These are phyloP conservation scores for Hetaerina americana DNA, from an alignment of 1,140 invertebrate species.

Conservation along the genomic window DNA sequence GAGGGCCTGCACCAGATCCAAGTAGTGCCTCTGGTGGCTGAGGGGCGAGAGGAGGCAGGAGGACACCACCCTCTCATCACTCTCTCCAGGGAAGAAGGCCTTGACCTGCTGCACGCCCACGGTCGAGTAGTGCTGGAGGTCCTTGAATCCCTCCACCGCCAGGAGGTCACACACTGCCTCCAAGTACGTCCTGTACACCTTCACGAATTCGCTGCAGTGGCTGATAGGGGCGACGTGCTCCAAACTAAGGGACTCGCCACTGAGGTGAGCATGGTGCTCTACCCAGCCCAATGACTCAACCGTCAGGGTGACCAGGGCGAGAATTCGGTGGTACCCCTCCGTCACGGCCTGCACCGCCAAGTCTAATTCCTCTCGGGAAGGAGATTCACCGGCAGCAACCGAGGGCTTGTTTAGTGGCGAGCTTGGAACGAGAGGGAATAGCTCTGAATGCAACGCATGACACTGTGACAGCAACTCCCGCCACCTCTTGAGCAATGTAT, in stretches of 20 bases:
- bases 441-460: not conserved
- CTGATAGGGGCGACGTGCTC: constrained; percentile 52
- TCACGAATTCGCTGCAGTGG: constrained; percentile 56
- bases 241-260: constrained; percentile 28
- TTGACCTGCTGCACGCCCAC: constrained; percentile 2
- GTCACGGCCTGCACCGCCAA: not conserved
- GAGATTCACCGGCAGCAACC: constrained; percentile 35
- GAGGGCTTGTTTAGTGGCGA: constrained; percentile 43
- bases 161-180: constrained; percentile 58
- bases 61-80: not conserved
- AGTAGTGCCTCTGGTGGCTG: constrained; percentile 20
- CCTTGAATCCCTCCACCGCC: constrained; percentile 55
- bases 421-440: not conserved
- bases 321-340: constrained; percentile 50
- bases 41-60: not conserved
- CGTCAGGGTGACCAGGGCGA: constrained; percentile 53
- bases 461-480: not conserved
- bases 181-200: constrained; percentile 58
- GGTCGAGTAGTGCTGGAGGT: constrained; percentile 39
- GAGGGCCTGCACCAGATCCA: constrained; percentile 47
- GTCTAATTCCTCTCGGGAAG: constrained; percentile 46
- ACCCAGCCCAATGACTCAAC: constrained; percentile 44
- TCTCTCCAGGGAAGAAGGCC: not conserved
- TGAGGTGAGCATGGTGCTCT: constrained; percentile 46
- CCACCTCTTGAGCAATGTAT: not conserved